Percentiles rank a stretch among this genome's conserved stretches.
Conservation (phyloP, 2,113 vertebrate genomes). For the Sterrhoptilus dennistouni region DNA sequence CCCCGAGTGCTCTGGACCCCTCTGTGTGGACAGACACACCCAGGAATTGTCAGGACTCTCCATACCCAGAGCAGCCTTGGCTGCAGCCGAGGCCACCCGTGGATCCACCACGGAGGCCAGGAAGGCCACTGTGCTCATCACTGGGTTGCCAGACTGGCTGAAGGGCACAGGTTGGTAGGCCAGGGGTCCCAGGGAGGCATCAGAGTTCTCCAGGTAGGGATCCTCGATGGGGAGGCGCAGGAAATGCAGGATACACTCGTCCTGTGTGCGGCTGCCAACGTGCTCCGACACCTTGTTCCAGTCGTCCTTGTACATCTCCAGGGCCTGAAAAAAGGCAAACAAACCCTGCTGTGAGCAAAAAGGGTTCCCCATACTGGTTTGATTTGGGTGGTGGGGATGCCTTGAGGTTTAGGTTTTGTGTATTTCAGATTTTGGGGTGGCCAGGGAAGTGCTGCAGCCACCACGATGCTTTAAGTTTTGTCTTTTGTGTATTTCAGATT, state of each 20-base stretch:
- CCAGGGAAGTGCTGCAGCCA: too few relatives aligned
- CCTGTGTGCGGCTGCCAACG: constrained; percentile 93
- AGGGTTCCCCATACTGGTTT: rapidly evolving
- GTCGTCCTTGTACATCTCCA: constrained; percentile 98
- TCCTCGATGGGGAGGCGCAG: constrained; percentile 94
- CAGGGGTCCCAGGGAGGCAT: constrained; percentile 87
- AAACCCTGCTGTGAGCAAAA: rapidly evolving
- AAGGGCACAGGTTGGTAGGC: constrained; percentile 96
- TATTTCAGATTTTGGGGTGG: too few relatives aligned
- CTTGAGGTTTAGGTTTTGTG: too few relatives aligned
- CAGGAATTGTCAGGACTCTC: too few relatives aligned
- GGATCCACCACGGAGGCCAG: constrained; percentile 96
- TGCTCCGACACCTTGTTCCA: constrained; percentile 99
- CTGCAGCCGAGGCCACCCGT: constrained; percentile 91
- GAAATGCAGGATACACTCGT: constrained; percentile 97
- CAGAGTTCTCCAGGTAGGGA: constrained; percentile 91
- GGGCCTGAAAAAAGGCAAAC: constrained; percentile 69
- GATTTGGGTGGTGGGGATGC: neutral
- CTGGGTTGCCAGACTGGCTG: constrained; percentile 96
- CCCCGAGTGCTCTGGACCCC: too few relatives aligned
- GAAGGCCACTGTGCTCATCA: constrained; percentile 98
- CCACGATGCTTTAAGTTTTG: too few relatives aligned
- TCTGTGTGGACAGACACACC: too few relatives aligned
- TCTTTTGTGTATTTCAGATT: too few relatives aligned
- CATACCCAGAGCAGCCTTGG: constrained; percentile 90